These are phyloP conservation scores for Aspidiotus rigidus DNA, from an alignment of 2,888 invertebrate species.

Conservation along the genomic window DNA sequence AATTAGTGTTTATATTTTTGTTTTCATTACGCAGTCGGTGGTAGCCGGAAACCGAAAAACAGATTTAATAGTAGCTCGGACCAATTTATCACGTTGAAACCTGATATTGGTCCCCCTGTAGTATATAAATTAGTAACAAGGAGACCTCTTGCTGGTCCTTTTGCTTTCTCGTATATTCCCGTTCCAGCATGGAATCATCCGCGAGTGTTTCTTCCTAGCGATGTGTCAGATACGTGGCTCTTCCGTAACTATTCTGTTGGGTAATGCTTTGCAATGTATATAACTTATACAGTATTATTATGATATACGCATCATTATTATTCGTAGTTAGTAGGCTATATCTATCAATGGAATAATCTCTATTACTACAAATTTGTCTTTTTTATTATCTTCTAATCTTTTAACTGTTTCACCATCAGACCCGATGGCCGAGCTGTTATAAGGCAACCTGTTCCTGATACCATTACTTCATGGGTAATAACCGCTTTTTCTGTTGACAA, in stretches of 20 bases:
- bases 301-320: too few relatives aligned
- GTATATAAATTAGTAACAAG: constrained; percentile 46
- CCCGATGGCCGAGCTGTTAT: constrained; percentile 40
- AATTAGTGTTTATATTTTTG: not conserved
- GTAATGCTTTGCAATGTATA: constrained; percentile 19
- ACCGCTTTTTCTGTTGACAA: constrained; percentile 74
- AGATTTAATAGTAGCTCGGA: constrained; percentile 17
- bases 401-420: constrained; percentile 30
- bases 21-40: constrained; percentile 21
- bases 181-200: constrained; percentile 68
- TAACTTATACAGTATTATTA: too few relatives aligned
- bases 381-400: too few relatives aligned
- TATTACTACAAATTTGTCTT: too few relatives aligned
- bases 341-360: too few relatives aligned
- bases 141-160: constrained; percentile 77
- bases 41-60: constrained; percentile 21
- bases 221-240: constrained; percentile 70
- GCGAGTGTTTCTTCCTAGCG: constrained; percentile 64
- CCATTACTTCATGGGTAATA: constrained; percentile 74
- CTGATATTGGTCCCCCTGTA: constrained; percentile 49
- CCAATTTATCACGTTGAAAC: constrained; percentile 39
- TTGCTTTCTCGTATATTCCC: constrained; percentile 80
- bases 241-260: constrained; percentile 57
- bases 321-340: too few relatives aligned
- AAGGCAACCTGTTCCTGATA: constrained; percentile 59